Conservation (phyloP, 1,140 invertebrate species). For the Andrena cerasifolii region DNA sequence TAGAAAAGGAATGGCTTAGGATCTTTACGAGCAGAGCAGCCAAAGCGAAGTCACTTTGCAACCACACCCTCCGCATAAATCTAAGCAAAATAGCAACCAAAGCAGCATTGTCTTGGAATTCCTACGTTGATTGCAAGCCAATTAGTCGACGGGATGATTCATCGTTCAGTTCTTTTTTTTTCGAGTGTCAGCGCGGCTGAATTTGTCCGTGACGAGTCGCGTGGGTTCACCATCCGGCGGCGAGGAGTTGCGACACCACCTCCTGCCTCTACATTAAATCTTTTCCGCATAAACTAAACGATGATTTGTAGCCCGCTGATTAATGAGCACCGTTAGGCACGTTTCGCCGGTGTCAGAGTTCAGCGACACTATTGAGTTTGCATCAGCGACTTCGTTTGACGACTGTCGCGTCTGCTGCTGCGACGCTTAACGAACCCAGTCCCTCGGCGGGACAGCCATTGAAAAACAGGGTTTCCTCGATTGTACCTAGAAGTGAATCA, state of each 20-base stretch:
- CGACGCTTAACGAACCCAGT: background rate
- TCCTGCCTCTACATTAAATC: constrained; percentile 28
- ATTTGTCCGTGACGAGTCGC: constrained; percentile 5
- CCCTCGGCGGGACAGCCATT: no score
- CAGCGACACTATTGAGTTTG: constrained; percentile 46
- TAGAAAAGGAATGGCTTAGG: no score
- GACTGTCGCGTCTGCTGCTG: constrained; percentile 25
- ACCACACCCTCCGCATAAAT: no score
- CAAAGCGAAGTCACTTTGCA: no score
- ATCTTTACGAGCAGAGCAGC: no score
- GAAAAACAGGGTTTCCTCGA: background rate
- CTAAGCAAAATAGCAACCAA: no score
- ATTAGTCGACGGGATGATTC: constrained; percentile 41
- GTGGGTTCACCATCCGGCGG: constrained; percentile 54
- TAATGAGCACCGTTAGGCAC: constrained; percentile 40
- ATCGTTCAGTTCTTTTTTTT: constrained; percentile 5
- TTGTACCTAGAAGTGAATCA: background rate
- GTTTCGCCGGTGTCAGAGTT: constrained; percentile 46
- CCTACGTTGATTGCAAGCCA: constrained; percentile 6
- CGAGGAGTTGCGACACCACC: constrained; percentile 35
- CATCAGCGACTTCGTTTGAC: constrained; percentile 32
- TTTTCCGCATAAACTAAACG: constrained; percentile 53
- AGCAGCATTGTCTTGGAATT: no score
- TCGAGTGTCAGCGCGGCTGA: constrained; percentile 3
- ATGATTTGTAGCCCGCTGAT: constrained; percentile 62